Conservation (phyloP, 2,113 vertebrate genomes). For the Pristiophorus japonicus region DNA sequence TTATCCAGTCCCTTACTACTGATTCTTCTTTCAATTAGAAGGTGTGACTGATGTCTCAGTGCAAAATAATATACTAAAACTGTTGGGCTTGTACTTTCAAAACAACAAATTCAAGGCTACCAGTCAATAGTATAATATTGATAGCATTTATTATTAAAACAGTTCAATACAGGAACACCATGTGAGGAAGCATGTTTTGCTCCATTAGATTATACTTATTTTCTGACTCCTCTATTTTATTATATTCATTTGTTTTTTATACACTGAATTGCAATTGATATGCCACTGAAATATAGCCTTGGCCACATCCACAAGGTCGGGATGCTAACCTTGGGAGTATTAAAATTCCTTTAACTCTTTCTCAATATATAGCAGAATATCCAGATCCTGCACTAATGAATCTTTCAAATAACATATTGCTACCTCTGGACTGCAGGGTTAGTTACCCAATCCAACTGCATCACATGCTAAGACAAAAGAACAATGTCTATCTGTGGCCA, state of each 20-base stretch:
- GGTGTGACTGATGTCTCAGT: too few species aligned
- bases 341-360: slow-evolving; percentile 16
- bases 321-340: background rate
- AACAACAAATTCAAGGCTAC: background rate
- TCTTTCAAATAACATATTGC: background rate
- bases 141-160: background rate
- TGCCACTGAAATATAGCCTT: background rate
- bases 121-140: background rate
- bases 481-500: background rate
- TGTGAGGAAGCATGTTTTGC: background rate
- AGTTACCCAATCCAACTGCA: background rate
- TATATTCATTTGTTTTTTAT: background rate
- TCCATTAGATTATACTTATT: background rate
- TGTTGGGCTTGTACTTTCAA: background rate
- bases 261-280: background rate
- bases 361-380: background rate
- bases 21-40: background rate
- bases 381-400: background rate
- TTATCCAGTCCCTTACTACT: background rate
- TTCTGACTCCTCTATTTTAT: background rate
- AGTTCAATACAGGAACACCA: background rate
- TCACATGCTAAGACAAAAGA: background rate
- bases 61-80: background rate
- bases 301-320: background rate
- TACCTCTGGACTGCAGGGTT: background rate